Conservation (phyloP, 2,888 invertebrate genomes). For the Zootermopsis nevadensis region DNA sequence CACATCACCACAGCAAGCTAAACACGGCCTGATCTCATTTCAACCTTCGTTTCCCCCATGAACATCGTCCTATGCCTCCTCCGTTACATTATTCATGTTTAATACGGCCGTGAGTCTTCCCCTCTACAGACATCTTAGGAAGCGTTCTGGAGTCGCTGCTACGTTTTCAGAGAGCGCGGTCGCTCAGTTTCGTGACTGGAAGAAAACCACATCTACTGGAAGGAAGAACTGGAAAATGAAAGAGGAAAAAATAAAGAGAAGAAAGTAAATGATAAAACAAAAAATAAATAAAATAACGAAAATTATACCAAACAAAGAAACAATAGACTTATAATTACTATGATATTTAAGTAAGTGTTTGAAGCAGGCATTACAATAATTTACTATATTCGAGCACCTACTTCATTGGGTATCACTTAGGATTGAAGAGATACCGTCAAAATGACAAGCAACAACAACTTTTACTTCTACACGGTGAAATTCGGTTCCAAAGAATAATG, state of each 20-base stretch:
- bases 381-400: no score
- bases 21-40: slow-evolving; percentile 38
- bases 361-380: no score
- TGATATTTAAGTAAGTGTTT: no score
- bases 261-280: not conserved
- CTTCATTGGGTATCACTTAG: no score
- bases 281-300: not conserved
- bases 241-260: not conserved
- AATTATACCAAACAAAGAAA: not conserved
- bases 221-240: not conserved
- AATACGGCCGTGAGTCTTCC: slow-evolving; percentile 58
- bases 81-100: slow-evolving; percentile 62
- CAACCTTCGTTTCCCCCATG: slow-evolving; percentile 29
- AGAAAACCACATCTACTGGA: not conserved
- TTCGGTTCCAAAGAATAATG: no score
- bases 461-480: no score
- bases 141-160: slow-evolving; percentile 25
- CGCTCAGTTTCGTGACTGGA: not conserved
- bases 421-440: no score
- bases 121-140: not conserved
- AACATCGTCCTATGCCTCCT: not conserved
- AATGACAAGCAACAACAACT: no score
- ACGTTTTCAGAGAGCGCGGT: not conserved
- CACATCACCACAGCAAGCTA: slow-evolving; percentile 20
- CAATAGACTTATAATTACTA: no score